Evolutionary conservation across 1,140 invertebrate species (phyloP).

Genomic region (Aricia agestis): DNA sequence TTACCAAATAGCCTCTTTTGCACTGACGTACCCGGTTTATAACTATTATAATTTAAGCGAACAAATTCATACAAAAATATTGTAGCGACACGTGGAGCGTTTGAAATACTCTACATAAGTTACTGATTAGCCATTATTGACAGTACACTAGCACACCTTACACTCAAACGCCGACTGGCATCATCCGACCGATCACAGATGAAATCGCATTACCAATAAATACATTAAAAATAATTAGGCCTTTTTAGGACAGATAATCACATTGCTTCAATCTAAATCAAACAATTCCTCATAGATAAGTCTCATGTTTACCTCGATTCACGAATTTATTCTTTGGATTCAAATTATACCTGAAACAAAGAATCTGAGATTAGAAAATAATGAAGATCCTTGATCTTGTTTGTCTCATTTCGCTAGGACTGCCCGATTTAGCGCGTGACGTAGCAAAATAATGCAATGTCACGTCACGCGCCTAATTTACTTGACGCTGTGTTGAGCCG

Average conservation of each 20-base stretch:
- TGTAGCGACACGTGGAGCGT: not conserved
- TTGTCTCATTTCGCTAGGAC: too few relatives aligned
- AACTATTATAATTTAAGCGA: constrained; percentile 5
- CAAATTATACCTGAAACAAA: constrained; percentile 42
- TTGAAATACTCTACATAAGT: not conserved
- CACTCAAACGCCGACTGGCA: constrained; percentile 21
- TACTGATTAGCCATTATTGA: constrained; percentile 13
- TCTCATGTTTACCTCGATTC: constrained; percentile 43
- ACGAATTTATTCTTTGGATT: constrained; percentile 59
- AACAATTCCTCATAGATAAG: constrained; percentile 59
- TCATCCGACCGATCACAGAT: constrained; percentile 58
- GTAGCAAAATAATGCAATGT: too few relatives aligned
- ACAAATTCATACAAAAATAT: constrained; percentile 11
- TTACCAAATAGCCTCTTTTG: not conserved
- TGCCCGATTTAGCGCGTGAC: too few relatives aligned
- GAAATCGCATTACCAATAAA: constrained; percentile 63
- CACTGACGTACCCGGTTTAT: not conserved
- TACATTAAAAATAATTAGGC: constrained; percentile 73
- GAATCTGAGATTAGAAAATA: constrained; percentile 18
- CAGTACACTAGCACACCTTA: not conserved
- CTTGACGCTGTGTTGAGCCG: too few relatives aligned
- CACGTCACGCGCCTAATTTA: too few relatives aligned
- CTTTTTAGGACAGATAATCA: constrained; percentile 74
- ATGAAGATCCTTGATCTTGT: too few relatives aligned
- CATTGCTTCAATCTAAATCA: constrained; percentile 60